Base-by-base conservation (phyloP, 1,140 invertebrate genomes). In the Pentalonia nigronervosa region DNA sequence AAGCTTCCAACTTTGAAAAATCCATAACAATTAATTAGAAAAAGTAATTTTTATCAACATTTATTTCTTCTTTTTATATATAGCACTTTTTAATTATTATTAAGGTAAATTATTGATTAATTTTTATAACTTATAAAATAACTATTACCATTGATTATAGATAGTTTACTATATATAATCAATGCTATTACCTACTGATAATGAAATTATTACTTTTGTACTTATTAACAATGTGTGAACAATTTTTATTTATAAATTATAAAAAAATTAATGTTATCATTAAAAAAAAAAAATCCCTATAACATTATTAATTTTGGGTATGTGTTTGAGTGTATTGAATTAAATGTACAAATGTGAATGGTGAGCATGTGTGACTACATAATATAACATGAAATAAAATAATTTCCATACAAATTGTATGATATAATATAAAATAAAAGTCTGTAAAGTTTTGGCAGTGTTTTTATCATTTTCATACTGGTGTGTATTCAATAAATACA, bases 331-430 rank as follows among this genome's bases (percentile, higher is more conserved):
- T 48, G 30, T n/a, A 87, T 47, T 48, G 17, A n/a, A 87, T 76
- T 76, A 14, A 20, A 20, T 25, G 9, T 84, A 41, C 11, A 84
- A 41, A 14, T 76, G 11, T 67, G 14, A 14, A 3, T 67, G 3
- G n/a, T 56, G 34, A 36, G 48, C 23, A 2, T 89, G 8, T 89
- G 34, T 89, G 21, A 76, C 7, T 4, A 14, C 30, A 76, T 14
- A 34, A 76, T 21, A 76, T 76, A 3, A 14, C 60, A n/a, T 76
- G n/a, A 36, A 89, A 89, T 53, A 56, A 89, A 89, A 53, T 36
- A 89, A 88, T 88, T 50, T 89, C 20, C 17, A 14, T 56, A 56
- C 87, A 89, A 89, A 89, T 36, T 53, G 36, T 34, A 53, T 50
- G 2, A 50, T 88, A 88, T 48, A 88, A 47, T 47, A 84, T 48